Base-by-base conservation (phyloP, 2,113 vertebrate species). In the Edolisoma coerulescens region DNA sequence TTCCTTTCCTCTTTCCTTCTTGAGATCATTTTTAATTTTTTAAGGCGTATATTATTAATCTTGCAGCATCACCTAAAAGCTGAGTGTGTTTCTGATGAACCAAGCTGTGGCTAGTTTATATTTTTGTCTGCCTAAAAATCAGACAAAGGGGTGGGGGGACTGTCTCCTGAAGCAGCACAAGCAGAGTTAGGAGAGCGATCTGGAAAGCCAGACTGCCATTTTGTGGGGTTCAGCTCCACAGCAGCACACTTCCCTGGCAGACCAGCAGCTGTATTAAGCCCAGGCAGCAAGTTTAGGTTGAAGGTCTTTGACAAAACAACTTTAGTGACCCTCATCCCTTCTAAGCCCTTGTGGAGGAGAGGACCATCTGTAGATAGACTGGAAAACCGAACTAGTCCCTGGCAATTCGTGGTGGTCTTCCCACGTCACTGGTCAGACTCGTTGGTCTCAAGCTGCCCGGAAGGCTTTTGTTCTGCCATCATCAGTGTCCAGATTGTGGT, bases 401-500 rank as follows among this genome's bases (percentile, higher is more conserved):
- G 39, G 3, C 23, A 78, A 18, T 89, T 88, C 26, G 1, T 74
- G 68, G 52, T 93, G 91, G 57, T 71, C 79, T 90, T 90, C n/a
- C 14, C 47, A 23, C 24, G 47, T 84, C 75, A 67, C 44, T 74
- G 33, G 7, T 64, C 7, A 17, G 64, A 84, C 84, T 75, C 2
- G 3, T 33, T 78, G 64, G 83, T 71, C 45, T 64, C 52, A 50
- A 41, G 60, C 6, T 6, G 33, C 65, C 16, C 0, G 0, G 42
- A 86, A 71, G 27, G 73, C 69, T 93, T 91, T 93, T 92, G 18
- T 77, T 90, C 54, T 83, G 16, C 61, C 37, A 53, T 89, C n/a
- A 2, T 35, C 35, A 42, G 33, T 2, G 0, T 21, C 22, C 33
- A 84, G 37, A 50, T 47, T 90, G n/a, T 52, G 18, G 28, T 49